Base-by-base conservation (phyloP, 1,140 invertebrate genomes). In the Acromyrmex heyeri region DNA sequence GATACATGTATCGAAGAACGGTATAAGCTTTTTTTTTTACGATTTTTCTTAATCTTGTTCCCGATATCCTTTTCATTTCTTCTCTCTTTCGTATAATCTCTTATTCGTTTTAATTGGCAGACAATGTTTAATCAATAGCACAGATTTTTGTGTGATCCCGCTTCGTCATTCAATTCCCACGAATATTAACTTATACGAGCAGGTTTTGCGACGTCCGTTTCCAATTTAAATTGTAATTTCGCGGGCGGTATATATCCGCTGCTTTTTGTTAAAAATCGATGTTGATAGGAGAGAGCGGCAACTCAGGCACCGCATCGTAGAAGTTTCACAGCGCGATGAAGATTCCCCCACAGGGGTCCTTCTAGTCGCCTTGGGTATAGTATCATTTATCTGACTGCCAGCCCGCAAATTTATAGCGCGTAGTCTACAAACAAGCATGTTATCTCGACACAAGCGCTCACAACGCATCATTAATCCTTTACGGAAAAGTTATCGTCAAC, bases 291-390 rank as follows among this genome's bases (percentile, higher is more conserved):
- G 48, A 53, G 34, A 27, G 53, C 62, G 70, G 24, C 55, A 53
- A 79, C 57, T 77, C 61, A 34, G 76, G 21, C n/a, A 75, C 50
- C 57, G 82, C 75, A 67, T 85, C 64, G 65, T 61, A 69, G 21
- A 90, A 90, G 87, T 88, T 90, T 81, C 61, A 67, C 83, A 72
- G 82, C 61, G 83, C 82, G 70, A 85, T 75, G 83, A 88, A 82
- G 77, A 86, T 87, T 77, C 86, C 85, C 86, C 76, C 76, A 81
- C 59, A 88, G 77, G 78, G 87, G 87, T 88, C 83, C 77, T 91
- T 91, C 73, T 76, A 88, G 78, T 69, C 86, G 83, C 78, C 90
- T 88, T 86, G 88, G 88, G 88, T 86, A 61, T 61, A 79, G 73
- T 90, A 82, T 87, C 76, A 75, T 88, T 90, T 86, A 86, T 91